Base-by-base conservation (phyloP, 2,888 invertebrate genomes). In the Spilarctia lutea region DNA sequence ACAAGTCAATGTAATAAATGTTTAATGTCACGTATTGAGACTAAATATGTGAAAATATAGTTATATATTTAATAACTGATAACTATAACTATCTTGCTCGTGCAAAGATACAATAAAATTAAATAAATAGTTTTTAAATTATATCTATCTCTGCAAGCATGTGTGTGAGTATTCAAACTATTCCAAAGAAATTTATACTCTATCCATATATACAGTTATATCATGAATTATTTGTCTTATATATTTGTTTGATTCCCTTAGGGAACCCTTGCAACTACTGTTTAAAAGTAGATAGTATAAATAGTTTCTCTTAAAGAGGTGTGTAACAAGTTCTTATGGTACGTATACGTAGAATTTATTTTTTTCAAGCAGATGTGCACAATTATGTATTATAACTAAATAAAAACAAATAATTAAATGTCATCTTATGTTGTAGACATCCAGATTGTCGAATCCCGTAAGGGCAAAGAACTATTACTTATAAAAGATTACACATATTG, bases 401-500 rank as follows among this genome's bases (percentile, higher is more conserved):
- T 20, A 24, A n/a, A 56, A 52, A 48, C n/a, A 24, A 56, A 56
- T 24, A n/a, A n/a, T n/a, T 24, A 24, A n/a, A 56, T 56, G 11
- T 56, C 0, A 35, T 66, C 24, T 35, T 66, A 24, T 66, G 30
- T 71, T 73, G 35, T 42, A 73, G 73, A 48, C 65, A 27, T 69
- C 11, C 48, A 48, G 45, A 27, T 73, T 3, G 52, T 73, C 11
- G 52, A 78, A 48, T 85, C 85, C 0, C 75, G 72, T 27, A 66
- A 68, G 2, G 85, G 86, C 0, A 78, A 73, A 27, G 24, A 71
- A 63, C 39, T 87, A 77, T 80, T 83, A 69, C 69, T 86, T 13
- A 63, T 82, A 39, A 65, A 84, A 67, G 69, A 85, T 33, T 84
- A 79, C 35, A 83, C 82, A 0, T 85, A 81, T 56, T 56, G 71